Evolutionary conservation across 2,888 invertebrate genomes (phyloP).

Genomic region (Lomographa bimaculata): DNA sequence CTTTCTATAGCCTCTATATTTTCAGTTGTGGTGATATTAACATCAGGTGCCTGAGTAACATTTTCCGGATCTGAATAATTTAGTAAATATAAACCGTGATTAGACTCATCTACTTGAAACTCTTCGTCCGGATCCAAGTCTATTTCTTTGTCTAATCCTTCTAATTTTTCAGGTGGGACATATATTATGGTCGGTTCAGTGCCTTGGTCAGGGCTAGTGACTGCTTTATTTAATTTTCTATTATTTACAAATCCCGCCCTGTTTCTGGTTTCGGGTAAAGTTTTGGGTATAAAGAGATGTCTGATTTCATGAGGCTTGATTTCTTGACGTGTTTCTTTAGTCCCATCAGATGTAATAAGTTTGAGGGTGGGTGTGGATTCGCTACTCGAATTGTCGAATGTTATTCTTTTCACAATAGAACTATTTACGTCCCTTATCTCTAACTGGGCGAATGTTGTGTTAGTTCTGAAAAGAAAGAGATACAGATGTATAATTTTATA

Average conservation of each 20-base stretch:
- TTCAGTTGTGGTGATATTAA: slow-evolving; percentile 49
- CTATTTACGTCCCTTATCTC: slow-evolving; percentile 70
- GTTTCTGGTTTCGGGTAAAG: slow-evolving; percentile 65
- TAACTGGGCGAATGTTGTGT: slow-evolving; percentile 74
- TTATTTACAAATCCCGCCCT: slow-evolving; percentile 71
- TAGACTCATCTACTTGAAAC: slow-evolving; percentile 81
- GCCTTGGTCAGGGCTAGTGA: slow-evolving; percentile 50
- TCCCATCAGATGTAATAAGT: slow-evolving; percentile 66
- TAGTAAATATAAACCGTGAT: slow-evolving; percentile 76
- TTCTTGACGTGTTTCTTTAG: slow-evolving; percentile 65
- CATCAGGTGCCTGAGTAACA: slow-evolving; percentile 53
- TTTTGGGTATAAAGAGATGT: slow-evolving; percentile 70
- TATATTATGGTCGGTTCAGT: slow-evolving; percentile 67
- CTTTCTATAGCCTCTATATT: slow-evolving; percentile 48
- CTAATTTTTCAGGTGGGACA: slow-evolving; percentile 74
- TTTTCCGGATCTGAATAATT: slow-evolving; percentile 78
- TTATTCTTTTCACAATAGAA: slow-evolving; percentile 67
- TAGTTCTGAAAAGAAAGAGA: slow-evolving; percentile 62
- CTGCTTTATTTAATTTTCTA: slow-evolving; percentile 57
- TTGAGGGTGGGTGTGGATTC: slow-evolving; percentile 60
- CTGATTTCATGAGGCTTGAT: slow-evolving; percentile 74
- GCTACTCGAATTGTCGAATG: slow-evolving; percentile 68
- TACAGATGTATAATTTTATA: slow-evolving; percentile 10
- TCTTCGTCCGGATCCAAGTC: slow-evolving; percentile 79
- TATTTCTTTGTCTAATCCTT: slow-evolving; percentile 71